These are phyloP conservation scores for Griposia aprilina DNA, from an alignment of 2,888 invertebrate genomes.

Conservation along the genomic window DNA sequence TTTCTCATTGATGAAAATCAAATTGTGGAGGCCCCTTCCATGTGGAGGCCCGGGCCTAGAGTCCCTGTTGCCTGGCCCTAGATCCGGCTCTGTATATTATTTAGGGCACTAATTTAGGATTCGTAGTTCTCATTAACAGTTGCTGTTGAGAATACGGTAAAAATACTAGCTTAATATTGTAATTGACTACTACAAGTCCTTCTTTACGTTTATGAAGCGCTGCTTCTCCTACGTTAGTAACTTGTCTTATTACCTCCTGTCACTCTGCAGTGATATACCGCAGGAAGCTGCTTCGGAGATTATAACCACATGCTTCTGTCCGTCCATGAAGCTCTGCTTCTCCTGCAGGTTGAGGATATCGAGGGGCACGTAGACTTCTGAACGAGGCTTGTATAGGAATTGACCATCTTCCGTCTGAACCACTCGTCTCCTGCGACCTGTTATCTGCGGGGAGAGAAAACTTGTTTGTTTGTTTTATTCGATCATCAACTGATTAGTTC, in stretches of 20 bases:
- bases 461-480: background rate
- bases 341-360: constrained; percentile 80
- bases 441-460: constrained; percentile 93
- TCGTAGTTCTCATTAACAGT: too few species aligned
- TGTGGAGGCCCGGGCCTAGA: too few species aligned
- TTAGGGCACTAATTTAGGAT: too few species aligned
- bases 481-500: background rate
- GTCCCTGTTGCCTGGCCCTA: too few species aligned
- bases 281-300: constrained; percentile 99
- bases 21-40: too few species aligned
- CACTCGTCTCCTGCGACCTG: constrained; percentile 98
- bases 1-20: too few species aligned
- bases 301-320: constrained; percentile 99
- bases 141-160: too few species aligned
- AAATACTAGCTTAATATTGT: too few species aligned
- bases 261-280: constrained; percentile 99
- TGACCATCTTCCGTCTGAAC: constrained; percentile 96
- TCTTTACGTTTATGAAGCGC: too few species aligned
- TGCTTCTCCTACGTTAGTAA: too few species aligned
- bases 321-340: constrained; percentile 98
- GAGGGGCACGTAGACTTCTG: constrained; percentile 98
- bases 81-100: too few species aligned
- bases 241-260: constrained; percentile 90
- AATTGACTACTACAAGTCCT: too few species aligned
- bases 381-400: constrained; percentile 98